Conservation (phyloP, 2,113 vertebrate genomes). For the Felis chaus region DNA sequence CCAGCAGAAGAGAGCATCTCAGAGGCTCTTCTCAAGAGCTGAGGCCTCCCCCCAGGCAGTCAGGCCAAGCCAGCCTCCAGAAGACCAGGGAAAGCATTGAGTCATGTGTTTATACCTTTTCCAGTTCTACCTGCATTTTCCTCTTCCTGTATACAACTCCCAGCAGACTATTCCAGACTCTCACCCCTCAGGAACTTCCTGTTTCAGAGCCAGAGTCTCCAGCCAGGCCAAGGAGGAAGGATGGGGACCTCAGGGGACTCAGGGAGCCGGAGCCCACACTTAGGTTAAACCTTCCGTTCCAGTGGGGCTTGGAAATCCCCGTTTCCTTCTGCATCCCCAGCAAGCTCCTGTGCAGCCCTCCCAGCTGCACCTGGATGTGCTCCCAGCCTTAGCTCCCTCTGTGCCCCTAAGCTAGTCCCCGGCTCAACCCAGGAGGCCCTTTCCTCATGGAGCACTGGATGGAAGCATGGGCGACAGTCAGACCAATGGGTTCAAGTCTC, state of each 20-base stretch:
- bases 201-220: neutral
- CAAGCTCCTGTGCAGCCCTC: neutral
- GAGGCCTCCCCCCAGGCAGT: neutral
- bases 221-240: conserved; percentile 44
- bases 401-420: neutral
- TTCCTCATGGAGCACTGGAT: neutral
- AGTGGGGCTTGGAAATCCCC: conserved; percentile 53
- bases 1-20: neutral
- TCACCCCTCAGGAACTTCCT: conserved; percentile 1
- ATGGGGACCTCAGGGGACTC: neutral
- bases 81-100: neutral
- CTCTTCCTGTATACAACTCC: neutral
- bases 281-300: neutral
- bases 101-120: neutral
- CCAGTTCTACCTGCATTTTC: neutral
- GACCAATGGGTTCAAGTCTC: fast-evolving
- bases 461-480: neutral
- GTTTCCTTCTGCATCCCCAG: neutral
- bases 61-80: too few relatives aligned
- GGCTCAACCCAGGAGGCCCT: neutral
- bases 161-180: neutral
- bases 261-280: neutral
- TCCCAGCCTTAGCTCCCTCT: neutral
- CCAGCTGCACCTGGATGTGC: too few relatives aligned
- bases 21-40: neutral